Percentiles rank a stretch among this genome's conserved stretches.
Evolutionary conservation across 2,113 vertebrate genomes (phyloP).

Genomic region (Spea bombifrons): DNA sequence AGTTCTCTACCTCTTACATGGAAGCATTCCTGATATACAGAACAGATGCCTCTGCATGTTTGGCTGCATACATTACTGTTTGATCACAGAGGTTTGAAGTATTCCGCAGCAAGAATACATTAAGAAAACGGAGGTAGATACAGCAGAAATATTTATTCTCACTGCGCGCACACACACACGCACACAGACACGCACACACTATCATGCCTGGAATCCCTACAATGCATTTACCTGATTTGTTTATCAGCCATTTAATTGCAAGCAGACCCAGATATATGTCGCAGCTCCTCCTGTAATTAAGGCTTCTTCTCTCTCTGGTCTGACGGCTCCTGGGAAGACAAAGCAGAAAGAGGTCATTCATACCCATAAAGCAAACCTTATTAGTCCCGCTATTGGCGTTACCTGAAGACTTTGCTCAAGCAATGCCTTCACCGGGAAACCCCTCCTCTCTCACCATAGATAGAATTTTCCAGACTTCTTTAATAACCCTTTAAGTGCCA

Average conservation of each 20-base stretch:
- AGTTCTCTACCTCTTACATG: no score
- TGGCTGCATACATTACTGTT: no score
- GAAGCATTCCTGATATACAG: no score
- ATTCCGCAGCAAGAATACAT: no score
- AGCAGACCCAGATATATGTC: constrained; percentile 21
- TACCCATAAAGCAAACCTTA: neutral
- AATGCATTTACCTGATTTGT: constrained; percentile 39
- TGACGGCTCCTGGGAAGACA: constrained; percentile 22
- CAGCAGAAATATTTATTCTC: no score
- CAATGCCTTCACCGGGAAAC: neutral
- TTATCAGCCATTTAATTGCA: constrained; percentile 47
- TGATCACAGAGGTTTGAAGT: no score
- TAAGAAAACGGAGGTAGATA: no score
- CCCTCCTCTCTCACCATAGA: constrained; percentile 20
- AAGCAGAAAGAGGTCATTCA: constrained; percentile 6
- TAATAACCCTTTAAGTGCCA: no score
- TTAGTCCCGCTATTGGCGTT: neutral
- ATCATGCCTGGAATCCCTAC: neutral
- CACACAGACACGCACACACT: no score
- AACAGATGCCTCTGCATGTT: no score
- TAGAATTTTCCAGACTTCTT: neutral
- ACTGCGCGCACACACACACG: no score
- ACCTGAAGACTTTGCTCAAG: constrained; percentile 33
- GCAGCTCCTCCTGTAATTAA: constrained; percentile 8
- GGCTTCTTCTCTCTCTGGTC: neutral